Evolutionary conservation across 2,888 invertebrate genomes (phyloP), one percentile per base, ranked within the genome.

Genomic region (Pristionchus mayeri): DNA sequence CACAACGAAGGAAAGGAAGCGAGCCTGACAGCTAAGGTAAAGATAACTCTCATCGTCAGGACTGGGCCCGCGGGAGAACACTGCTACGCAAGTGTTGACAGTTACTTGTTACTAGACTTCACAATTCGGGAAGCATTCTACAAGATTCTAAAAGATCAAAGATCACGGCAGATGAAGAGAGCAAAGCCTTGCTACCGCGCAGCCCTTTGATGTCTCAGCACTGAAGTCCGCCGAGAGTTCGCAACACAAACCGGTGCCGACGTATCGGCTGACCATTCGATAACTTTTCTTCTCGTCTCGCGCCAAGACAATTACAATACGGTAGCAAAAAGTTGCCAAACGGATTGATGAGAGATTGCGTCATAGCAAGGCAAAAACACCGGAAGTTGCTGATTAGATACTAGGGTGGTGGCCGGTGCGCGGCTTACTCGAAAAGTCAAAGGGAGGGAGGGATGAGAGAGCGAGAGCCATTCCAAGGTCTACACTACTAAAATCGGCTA

Each of bases 401-500:
- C n/a, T 11, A 24, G 44, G n/a, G 37, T n/a, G 37, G 13, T 34
- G 63, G 63, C 30, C 63, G 34, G 30, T 16, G 37, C 40, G 40
- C 71, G 71, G 71, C n/a, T n/a, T n/a, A n/a, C n/a, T n/a, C 4
- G 16, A n/a, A 4, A 24, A 9, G n/a, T 30, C 40, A 71, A 71
- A 24, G 30, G 44, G 40, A 44, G 16, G 40, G 3, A 24, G 40
- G 9, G 34, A 63, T 13, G 44, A 24, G 37, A 71, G 63, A 63
- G 21, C 63, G 34, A 63, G 34, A 44, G 54, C 54, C 54, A 21
- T 54, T 54, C 44, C 44, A 71, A 71, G 71, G 71, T 71, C 71
- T 71, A 71, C 71, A 71, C 71, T 71, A 71, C 71, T 71, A 71
- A 71, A 71, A 71, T 71, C 71, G 71, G 18, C 11, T 71, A 71